phyloP scores from a whole-genome alignment of 2,888 invertebrate species.

The Agriopis leucophaearia region DNA sequence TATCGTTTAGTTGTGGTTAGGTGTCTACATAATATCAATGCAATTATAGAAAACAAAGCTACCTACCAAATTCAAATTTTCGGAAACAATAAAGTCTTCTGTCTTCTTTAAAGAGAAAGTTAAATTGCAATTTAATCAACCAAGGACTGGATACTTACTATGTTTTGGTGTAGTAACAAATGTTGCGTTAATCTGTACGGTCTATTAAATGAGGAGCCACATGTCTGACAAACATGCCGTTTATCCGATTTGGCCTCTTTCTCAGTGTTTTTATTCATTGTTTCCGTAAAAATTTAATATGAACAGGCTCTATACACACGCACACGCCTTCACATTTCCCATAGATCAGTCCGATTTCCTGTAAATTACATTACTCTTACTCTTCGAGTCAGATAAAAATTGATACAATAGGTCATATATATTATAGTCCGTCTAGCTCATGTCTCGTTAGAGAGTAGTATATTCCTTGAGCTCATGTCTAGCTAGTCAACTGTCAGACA shows the following conservation, averaged over 20 bases:
- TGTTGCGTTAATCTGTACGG: slow-evolving; percentile 86
- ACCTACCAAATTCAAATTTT: background rate
- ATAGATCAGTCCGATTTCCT: too few relatives aligned
- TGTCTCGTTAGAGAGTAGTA: too few relatives aligned
- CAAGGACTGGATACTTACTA: slow-evolving; percentile 72
- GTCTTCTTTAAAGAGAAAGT: background rate
- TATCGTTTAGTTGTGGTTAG: background rate
- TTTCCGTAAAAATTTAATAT: background rate
- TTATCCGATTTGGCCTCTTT: slow-evolving; percentile 48
- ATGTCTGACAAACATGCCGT: slow-evolving; percentile 76
- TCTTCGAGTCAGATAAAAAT: too few relatives aligned
- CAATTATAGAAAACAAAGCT: background rate
- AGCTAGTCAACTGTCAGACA: too few relatives aligned
- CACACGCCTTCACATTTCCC: background rate
- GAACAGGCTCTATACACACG: too few relatives aligned
- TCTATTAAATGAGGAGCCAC: slow-evolving; percentile 80
- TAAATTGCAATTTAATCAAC: background rate
- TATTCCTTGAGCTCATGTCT: too few relatives aligned
- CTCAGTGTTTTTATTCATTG: slow-evolving; percentile 32
- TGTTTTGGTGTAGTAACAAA: slow-evolving; percentile 83
- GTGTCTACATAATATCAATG: background rate
- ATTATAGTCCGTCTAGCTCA: too few relatives aligned
- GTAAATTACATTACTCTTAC: too few relatives aligned
- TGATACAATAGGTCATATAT: too few relatives aligned
- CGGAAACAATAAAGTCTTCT: background rate